Evolutionary conservation across 2,888 invertebrate species (phyloP).

Genomic region (Dimorphilus gyrociliatus): DNA sequence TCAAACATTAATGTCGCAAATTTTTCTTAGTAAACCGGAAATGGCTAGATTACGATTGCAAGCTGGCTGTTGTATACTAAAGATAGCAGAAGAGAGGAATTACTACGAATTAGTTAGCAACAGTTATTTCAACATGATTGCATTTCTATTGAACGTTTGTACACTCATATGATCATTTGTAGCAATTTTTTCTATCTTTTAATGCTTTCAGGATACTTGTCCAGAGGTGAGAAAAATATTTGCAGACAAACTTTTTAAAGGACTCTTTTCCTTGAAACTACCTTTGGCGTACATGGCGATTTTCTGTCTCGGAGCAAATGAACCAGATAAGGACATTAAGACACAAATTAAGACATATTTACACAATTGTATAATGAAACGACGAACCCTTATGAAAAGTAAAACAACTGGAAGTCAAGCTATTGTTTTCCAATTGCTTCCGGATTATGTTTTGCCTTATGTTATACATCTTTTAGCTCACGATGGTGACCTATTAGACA

Average conservation of each 20-base stretch:
- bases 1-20: too few species aligned
- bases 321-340: conserved; percentile 61
- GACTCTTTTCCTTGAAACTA: conserved; percentile 47
- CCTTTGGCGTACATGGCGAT: conserved; percentile 93
- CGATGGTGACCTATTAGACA: conserved; percentile 61
- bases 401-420: too few species aligned
- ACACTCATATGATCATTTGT: conserved; percentile 1
- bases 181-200: conserved; percentile 1
- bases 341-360: conserved; percentile 52
- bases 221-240: conserved; percentile 63
- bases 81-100: conserved; percentile 87
- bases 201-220: conserved; percentile 30
- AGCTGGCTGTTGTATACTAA: conserved; percentile 86
- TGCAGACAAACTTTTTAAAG: conserved; percentile 79
- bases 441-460: conserved; percentile 92
- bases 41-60: conserved; percentile 80
- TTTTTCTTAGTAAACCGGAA: conserved; percentile 44
- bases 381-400: too few species aligned
- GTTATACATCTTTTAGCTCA: conserved; percentile 90
- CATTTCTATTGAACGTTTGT: conserved; percentile 69
- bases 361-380: conserved; percentile 65
- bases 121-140: conserved; percentile 83
- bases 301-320: conserved; percentile 74
- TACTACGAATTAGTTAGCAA: conserved; percentile 85
- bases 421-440: conserved; percentile 44